These are phyloP conservation scores for Chloroceryle amazona DNA, from an alignment of 2,797 vertebrate species.

Conservation along the genomic window DNA sequence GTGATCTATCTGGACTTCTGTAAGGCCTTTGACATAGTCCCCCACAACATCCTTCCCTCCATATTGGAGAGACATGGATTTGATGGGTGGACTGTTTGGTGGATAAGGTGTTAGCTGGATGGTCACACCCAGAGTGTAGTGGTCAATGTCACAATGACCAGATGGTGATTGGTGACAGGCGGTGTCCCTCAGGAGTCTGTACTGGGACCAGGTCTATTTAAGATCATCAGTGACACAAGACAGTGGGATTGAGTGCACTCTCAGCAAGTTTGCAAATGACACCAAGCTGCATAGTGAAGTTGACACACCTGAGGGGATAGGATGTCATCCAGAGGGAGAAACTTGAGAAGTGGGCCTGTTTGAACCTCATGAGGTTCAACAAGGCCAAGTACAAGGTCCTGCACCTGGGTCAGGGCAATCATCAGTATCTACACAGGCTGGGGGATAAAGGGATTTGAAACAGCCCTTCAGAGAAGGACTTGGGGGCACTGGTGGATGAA, in stretches of 20 bases:
- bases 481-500: not conserved
- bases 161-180: not conserved
- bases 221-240: not conserved
- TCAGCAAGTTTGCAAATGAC: not conserved
- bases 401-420: not conserved
- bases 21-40: not conserved
- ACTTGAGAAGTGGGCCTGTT: not conserved
- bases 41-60: not conserved
- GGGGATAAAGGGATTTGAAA: not conserved
- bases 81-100: not conserved
- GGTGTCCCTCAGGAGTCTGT: not conserved
- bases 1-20: not conserved
- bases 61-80: not conserved
- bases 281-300: not conserved
- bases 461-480: not conserved
- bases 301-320: not conserved
- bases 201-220: not conserved
- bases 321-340: not conserved
- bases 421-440: not conserved
- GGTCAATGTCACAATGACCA: not conserved
- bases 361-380: not conserved
- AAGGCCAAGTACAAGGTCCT: not conserved
- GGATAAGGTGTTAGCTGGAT: not conserved
- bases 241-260: not conserved
- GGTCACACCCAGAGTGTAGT: not conserved